Conservation (phyloP, 2,888 invertebrate genomes). For the Myopa testacea region DNA sequence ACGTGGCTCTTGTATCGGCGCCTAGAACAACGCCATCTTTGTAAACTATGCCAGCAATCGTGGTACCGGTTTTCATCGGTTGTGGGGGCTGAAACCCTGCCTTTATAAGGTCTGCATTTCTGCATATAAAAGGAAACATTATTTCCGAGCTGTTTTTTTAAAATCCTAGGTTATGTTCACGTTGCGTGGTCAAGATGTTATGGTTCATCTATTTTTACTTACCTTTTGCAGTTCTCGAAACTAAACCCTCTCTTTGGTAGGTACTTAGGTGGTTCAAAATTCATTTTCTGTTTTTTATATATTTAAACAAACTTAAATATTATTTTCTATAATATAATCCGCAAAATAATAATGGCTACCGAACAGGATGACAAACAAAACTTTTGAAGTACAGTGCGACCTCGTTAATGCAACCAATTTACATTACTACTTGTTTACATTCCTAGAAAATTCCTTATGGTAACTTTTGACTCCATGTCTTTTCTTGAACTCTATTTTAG, state of each 20-base stretch:
- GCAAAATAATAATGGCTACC: conserved; percentile 29
- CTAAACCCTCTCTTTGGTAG: conserved; percentile 81
- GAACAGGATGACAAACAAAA: conserved; percentile 53
- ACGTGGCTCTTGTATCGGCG: conserved; percentile 97
- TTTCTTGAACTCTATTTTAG: too few relatives aligned
- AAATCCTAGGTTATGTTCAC: conserved; percentile 44
- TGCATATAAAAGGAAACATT: conserved; percentile 66
- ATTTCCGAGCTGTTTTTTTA: conserved; percentile 5
- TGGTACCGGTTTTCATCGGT: conserved; percentile 96
- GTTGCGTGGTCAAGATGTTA: not conserved
- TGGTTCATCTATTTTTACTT: conserved; percentile 50
- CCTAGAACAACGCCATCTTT: conserved; percentile 98
- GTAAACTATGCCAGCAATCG: conserved; percentile 91
- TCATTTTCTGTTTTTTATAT: conserved; percentile 70
- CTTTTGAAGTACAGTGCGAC: conserved; percentile 30
- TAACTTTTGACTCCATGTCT: too few relatives aligned
- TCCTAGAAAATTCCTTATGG: too few relatives aligned
- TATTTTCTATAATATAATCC: not conserved
- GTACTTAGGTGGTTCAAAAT: conserved; percentile 78
- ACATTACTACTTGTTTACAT: too few relatives aligned
- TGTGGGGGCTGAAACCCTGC: conserved; percentile 87
- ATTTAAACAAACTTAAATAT: conserved; percentile 19
- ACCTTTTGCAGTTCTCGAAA: conserved; percentile 88
- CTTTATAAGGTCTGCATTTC: conserved; percentile 84
- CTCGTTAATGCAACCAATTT: too few relatives aligned